Evolutionary conservation across 2,113 vertebrate genomes (phyloP).

Genomic region (Passer domesticus): DNA sequence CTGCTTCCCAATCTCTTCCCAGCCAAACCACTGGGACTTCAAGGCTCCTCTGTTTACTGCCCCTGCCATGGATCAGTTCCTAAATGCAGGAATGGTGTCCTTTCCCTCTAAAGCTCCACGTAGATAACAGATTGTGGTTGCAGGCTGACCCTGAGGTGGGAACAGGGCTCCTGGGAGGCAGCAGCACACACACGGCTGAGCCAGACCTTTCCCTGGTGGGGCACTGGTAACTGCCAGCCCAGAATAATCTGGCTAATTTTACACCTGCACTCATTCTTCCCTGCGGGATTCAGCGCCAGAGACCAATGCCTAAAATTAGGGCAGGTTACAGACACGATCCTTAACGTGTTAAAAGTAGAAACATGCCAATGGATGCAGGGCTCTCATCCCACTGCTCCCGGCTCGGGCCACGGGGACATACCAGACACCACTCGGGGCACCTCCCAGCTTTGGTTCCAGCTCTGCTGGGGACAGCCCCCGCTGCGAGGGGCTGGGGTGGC

Average conservation of each 20-base stretch:
- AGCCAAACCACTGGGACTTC: background rate
- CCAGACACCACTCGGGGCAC: background rate
- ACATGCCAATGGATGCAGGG: background rate
- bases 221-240: background rate
- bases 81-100: background rate
- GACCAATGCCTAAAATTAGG: constrained; percentile 28
- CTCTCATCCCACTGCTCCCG: background rate
- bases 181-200: accelerated
- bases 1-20: background rate
- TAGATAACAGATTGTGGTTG: background rate
- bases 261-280: constrained; percentile 15
- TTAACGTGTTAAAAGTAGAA: background rate
- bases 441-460: background rate
- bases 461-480: background rate
- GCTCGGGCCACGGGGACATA: background rate
- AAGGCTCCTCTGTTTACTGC: background rate
- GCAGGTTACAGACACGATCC: constrained; percentile 3
- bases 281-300: background rate
- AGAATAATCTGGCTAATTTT: constrained; percentile 58
- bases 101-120: background rate
- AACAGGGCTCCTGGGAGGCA: background rate
- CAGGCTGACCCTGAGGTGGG: background rate
- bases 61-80: background rate
- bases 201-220: background rate
- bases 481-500: background rate